Conservation (phyloP, 2,888 invertebrate species). For the Tipula unca region DNA sequence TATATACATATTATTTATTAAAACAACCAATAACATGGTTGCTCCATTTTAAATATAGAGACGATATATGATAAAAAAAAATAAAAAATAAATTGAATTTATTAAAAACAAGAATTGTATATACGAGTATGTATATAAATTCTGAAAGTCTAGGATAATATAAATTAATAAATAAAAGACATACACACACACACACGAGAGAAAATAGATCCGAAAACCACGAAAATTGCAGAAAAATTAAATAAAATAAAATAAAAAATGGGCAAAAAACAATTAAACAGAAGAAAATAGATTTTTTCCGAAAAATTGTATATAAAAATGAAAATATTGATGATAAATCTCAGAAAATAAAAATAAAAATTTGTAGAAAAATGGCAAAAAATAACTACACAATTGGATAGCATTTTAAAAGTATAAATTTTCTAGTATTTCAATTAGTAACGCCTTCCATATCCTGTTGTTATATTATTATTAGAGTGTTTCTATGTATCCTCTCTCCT, state of each 20-base stretch:
- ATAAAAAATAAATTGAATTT: neutral
- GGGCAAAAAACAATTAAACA: neutral
- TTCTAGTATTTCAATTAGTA: constrained; percentile 14
- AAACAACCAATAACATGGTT: neutral
- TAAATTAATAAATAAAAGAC: neutral
- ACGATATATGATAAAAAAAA: neutral
- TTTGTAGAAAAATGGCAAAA: neutral
- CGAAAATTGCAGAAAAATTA: neutral
- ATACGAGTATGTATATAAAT: neutral
- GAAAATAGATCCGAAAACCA: neutral
- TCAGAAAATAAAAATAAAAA: neutral
- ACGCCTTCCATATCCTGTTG: constrained; percentile 14
- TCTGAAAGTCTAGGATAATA: neutral
- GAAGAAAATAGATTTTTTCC: constrained; percentile 4
- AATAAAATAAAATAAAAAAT: neutral
- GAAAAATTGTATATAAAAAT: neutral
- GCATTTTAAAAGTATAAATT: constrained; percentile 8
- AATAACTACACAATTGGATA: constrained; percentile 2
- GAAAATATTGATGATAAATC: constrained; percentile 14
- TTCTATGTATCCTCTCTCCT: neutral
- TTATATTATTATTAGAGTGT: neutral
- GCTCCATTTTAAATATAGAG: neutral
- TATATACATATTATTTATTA: neutral
- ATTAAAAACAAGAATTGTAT: neutral
- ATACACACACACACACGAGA: neutral